Base-by-base conservation (phyloP, 2,888 invertebrate genomes). In the Plemyria rubiginata region DNA sequence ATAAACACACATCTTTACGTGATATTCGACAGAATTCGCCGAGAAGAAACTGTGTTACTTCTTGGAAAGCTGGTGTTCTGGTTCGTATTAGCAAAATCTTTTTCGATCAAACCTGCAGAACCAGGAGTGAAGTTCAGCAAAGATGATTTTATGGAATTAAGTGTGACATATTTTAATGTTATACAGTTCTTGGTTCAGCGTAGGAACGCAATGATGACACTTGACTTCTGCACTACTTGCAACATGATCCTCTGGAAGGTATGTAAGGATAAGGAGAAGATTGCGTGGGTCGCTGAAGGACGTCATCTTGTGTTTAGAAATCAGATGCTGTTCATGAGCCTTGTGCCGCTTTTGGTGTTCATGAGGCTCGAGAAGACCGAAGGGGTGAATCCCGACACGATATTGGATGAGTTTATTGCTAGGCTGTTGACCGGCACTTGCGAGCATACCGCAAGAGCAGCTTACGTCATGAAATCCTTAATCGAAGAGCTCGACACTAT, bases 371-470 rank as follows among this genome's bases (percentile, higher is more conserved):
- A 74, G 9, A 79, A 78, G 45, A 76, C 81, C 0, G 66, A 66
- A 3, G 58, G 65, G 0, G 56, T 59, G 8, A 64, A 74, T 78
- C 90, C 72, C 80, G 86, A 94, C 54, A 93, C 93, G 51, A 83
- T 94, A 13, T 91, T 95, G 13, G 94, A 95, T 56, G 90, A 94
- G 59, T 96, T 94, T 72, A 76, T 94, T 38, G 85, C 91, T 61
- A 95, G 95, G 74, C 72, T 96, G 0, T 88, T 96, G 60, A 93
- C 94, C 54, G 90, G 94, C 12, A 93, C 95, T 0, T 95, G 95
- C 57, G 94, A 95, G 71, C 93, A 94, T 48, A 95, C 96, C 0
- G 87, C 94, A 1, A 90, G 95, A 62, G 84, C 95, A 0, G 93
- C 94, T 9, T 96, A 95, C 62, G 84, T 90, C 0, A 84, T 95